A percentile compares a stretch with the other conserved stretches of the same genome.
phyloP scores from a whole-genome alignment of 2,797 vertebrate genomes.

The Lycodopsis pacificus region DNA sequence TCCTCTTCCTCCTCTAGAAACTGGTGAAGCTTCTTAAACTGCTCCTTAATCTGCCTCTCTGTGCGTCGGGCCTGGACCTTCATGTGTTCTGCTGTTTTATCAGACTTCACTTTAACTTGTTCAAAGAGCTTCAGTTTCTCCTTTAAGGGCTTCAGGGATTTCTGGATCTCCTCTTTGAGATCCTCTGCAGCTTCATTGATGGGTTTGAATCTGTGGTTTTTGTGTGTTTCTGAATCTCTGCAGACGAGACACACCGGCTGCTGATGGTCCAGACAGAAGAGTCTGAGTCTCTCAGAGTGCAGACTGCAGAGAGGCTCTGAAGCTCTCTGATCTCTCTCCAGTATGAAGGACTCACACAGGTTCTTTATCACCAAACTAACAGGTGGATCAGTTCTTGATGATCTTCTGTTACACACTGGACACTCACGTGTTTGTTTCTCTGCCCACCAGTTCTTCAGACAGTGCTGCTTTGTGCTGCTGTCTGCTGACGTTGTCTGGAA shows the following conservation, averaged over 20 bases:
- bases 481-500: too few species aligned
- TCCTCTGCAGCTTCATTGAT: background rate
- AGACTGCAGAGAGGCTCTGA: background rate
- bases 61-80: constrained; percentile 45
- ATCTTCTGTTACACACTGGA: background rate
- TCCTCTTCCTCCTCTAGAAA: constrained; percentile 39
- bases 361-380: background rate
- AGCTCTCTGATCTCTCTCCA: background rate
- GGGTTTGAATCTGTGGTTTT: background rate
- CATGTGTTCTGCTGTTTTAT: constrained; percentile 46
- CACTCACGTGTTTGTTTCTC: background rate
- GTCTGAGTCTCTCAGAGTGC: too few species aligned
- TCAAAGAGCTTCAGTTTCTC: background rate
- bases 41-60: constrained; percentile 44
- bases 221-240: too few species aligned
- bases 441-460: background rate
- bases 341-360: constrained; percentile 3
- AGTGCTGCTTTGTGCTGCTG: too few species aligned
- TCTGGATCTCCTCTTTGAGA: background rate
- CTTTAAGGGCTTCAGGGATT: background rate
- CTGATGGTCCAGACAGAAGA: too few species aligned
- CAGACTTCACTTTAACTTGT: background rate
- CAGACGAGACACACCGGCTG: too few species aligned
- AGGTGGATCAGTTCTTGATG: background rate
- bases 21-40: constrained; percentile 56